Percentiles rank a stretch among this genome's conserved stretches.
phyloP scores from a whole-genome alignment of 2,797 vertebrate genomes.

The Taeniopygia guttata region DNA sequence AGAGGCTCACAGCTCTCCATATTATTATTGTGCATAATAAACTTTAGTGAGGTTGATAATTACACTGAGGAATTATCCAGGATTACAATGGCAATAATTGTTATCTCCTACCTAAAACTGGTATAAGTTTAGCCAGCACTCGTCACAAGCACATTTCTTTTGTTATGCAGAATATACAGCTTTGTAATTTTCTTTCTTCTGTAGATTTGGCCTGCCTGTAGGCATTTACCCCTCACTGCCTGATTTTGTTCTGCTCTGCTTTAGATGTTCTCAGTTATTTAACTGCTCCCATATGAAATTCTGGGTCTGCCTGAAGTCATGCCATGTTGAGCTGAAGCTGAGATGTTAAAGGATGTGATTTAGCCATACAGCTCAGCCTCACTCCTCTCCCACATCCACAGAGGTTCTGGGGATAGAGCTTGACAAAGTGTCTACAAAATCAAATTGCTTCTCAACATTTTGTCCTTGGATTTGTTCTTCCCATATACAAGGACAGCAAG shows the following conservation, averaged over 20 bases:
- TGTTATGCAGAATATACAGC: slow-evolving; percentile 19
- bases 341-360: slow-evolving; percentile 40
- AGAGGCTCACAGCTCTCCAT: neutral
- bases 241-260: slow-evolving; percentile 40
- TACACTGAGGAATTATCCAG: slow-evolving; percentile 2
- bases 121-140: slow-evolving; percentile 1
- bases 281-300: slow-evolving; percentile 48
- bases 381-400: neutral
- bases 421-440: slow-evolving; percentile 46
- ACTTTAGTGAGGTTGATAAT: slow-evolving; percentile 8
- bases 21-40: neutral
- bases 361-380: slow-evolving; percentile 22
- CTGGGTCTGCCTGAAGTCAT: slow-evolving; percentile 43
- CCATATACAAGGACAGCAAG: slow-evolving; percentile 1
- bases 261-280: slow-evolving; percentile 49
- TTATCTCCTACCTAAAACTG: neutral
- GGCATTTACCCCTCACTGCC: slow-evolving; percentile 45
- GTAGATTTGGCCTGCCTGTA: neutral
- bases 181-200: slow-evolving; percentile 1
- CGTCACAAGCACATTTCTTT: neutral
- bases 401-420: slow-evolving; percentile 1
- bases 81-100: slow-evolving; percentile 43
- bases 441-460: slow-evolving; percentile 43
- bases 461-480: slow-evolving; percentile 54
- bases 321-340: slow-evolving; percentile 27